A percentile compares a stretch with the other conserved stretches of the same genome.
These are phyloP conservation scores for Ichneumoninae sp. DNA, from an alignment of 2,888 invertebrate genomes.

Conservation along the genomic window DNA sequence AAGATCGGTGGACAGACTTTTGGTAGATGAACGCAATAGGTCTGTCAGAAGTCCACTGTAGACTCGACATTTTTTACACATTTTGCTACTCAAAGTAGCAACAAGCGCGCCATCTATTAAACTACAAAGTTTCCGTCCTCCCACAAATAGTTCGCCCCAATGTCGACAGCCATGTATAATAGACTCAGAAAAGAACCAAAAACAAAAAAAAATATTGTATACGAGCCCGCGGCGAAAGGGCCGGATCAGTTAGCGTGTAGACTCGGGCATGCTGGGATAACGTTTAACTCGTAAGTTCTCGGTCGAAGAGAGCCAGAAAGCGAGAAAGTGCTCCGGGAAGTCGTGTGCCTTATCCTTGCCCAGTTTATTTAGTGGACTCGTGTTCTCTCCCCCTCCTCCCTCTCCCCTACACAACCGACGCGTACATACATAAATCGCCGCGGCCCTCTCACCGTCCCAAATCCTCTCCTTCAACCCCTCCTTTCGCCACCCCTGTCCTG, in stretches of 20 bases:
- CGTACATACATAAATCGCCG: constrained; percentile 72
- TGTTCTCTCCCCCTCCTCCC: not conserved
- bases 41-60: too few species aligned
- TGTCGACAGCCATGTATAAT: constrained; percentile 45
- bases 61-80: too few species aligned
- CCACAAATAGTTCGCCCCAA: constrained; percentile 58
- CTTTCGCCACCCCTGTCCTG: constrained; percentile 16
- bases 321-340: constrained; percentile 52
- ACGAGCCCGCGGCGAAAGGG: constrained; percentile 48
- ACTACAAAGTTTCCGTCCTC: constrained; percentile 39
- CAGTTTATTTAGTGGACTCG: constrained; percentile 80
- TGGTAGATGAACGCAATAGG: too few species aligned
- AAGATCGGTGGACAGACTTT: too few species aligned
- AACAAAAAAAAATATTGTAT: constrained; percentile 7
- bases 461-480: constrained; percentile 48
- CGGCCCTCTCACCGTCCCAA: constrained; percentile 50
- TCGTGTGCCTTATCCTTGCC: constrained; percentile 76
- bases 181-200: constrained; percentile 15
- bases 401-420: constrained; percentile 57
- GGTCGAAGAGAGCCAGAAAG: constrained; percentile 54
- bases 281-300: constrained; percentile 70
- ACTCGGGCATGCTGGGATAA: constrained; percentile 63
- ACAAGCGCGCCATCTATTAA: not conserved
- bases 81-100: too few species aligned
- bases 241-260: constrained; percentile 63